Evolutionary conservation across 2,797 vertebrate genomes (phyloP).

Genomic region (Gymnodraco acuticeps): DNA sequence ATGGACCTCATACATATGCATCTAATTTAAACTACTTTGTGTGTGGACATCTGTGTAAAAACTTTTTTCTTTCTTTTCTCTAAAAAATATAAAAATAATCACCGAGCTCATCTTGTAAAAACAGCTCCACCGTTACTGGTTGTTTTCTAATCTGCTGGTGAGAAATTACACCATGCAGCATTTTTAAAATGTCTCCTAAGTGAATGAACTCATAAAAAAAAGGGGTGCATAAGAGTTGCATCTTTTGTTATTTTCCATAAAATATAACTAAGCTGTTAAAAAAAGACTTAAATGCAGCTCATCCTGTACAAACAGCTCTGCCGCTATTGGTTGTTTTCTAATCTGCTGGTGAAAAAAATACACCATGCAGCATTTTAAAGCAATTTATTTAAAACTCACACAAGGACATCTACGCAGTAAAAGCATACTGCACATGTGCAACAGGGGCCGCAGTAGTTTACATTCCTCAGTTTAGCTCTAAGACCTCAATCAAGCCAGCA

Average conservation of each 20-base stretch:
- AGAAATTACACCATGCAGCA: constrained; percentile 18
- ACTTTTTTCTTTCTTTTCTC: background rate
- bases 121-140: constrained; percentile 23
- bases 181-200: constrained; percentile 18
- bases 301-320: constrained; percentile 32
- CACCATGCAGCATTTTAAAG: constrained; percentile 10
- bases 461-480: constrained; percentile 37
- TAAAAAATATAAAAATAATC: background rate
- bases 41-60: constrained; percentile 1
- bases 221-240: background rate
- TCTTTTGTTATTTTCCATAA: constrained; percentile 8
- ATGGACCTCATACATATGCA: constrained; percentile 26
- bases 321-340: constrained; percentile 31
- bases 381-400: background rate
- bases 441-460: constrained; percentile 28
- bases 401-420: background rate
- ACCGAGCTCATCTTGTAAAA: constrained; percentile 34
- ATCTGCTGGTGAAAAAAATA: constrained; percentile 29
- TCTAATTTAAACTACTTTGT: constrained; percentile 1
- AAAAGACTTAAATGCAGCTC: constrained; percentile 37
- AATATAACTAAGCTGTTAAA: constrained; percentile 38
- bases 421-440: constrained; percentile 34
- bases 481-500: constrained; percentile 15
- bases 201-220: background rate
- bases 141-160: constrained; percentile 34